These are phyloP conservation scores for Oryzias melastigma DNA, from an alignment of 2,113 vertebrate genomes.

Conservation along the genomic window DNA sequence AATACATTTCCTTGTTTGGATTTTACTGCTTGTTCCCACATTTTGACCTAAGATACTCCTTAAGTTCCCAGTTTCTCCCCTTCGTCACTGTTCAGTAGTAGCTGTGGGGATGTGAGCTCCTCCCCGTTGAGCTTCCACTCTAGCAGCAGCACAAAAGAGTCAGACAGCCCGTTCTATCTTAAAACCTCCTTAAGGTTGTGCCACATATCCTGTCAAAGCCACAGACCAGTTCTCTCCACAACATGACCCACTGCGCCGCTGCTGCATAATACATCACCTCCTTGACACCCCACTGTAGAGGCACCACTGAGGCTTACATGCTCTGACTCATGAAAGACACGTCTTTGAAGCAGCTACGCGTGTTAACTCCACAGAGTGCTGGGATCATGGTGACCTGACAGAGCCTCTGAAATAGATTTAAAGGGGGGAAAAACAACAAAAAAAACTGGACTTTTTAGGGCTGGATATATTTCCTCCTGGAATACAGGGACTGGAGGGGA, in stretches of 20 bases:
- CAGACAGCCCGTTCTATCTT: conserved; percentile 23
- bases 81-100: no score
- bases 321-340: conserved; percentile 39
- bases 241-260: conserved; percentile 43
- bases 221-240: conserved; percentile 42
- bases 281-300: conserved; percentile 49
- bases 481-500: neutral
- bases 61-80: no score
- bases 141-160: conserved; percentile 23
- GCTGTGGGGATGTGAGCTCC: neutral
- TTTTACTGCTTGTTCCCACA: no score
- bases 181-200: conserved; percentile 35
- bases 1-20: no score
- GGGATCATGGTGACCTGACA: conserved; percentile 41
- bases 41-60: no score
- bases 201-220: conserved; percentile 35
- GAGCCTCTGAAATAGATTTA: conserved; percentile 20
- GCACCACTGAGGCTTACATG: conserved; percentile 48
- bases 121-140: conserved; percentile 7
- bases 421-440: conserved; percentile 1
- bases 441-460: conserved; percentile 34
- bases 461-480: conserved; percentile 32
- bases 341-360: conserved; percentile 49
- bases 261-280: conserved; percentile 63
- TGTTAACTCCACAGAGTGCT: conserved; percentile 51